Evolutionary conservation across 2,888 invertebrate species (phyloP), one percentile per base, ranked within the genome.

Genomic region (Melieria picta): DNA sequence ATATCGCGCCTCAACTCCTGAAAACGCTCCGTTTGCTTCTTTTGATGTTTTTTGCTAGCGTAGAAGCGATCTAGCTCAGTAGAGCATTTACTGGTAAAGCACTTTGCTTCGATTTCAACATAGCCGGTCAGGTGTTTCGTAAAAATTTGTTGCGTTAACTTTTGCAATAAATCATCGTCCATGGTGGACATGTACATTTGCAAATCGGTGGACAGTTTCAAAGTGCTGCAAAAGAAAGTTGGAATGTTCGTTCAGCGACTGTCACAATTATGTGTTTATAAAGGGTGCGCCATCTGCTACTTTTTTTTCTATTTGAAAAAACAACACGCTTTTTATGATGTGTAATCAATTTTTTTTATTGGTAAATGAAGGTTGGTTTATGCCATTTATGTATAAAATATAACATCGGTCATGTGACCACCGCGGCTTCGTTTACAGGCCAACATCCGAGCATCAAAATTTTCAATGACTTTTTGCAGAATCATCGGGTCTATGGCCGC

Each of bases 1-100:
- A 99, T 88, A 84, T 99, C 98, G 64, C 98, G 90, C 5, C 96
- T 90, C 42, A 99, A 88, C 82, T 98, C 99, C 88, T 97, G 96
- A 81, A 98, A 94, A 58, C 94, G 92, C 83, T 95, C 95, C 55
- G 97, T 91, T 82, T 94, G 94, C 82, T 95, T 96, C 87, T 99
- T 99, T 79, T 96, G 94, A 86, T 99, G 99, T 79, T 94, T 94
- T 85, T 96, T 96, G 47, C 93, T 93, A 57, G 94, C 93, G 84
- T 99, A 99, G 85, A 96, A 99, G 72, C 91, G 90, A 71, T 93
- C 92, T 52, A 99, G 88, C 74, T 94, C 91, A 7, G 89, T 87
- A 0, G 92, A 88, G 78, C 94, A 93, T 78, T 93, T 93, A 13
- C 94, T 93, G 75, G 93, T 92, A 30, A 99, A 88, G 76, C 93